A percentile compares a stretch with the other conserved stretches of the same genome.
Evolutionary conservation across 2,888 invertebrate species (phyloP).

Genomic region (Sarcophaga caerulescens): DNA sequence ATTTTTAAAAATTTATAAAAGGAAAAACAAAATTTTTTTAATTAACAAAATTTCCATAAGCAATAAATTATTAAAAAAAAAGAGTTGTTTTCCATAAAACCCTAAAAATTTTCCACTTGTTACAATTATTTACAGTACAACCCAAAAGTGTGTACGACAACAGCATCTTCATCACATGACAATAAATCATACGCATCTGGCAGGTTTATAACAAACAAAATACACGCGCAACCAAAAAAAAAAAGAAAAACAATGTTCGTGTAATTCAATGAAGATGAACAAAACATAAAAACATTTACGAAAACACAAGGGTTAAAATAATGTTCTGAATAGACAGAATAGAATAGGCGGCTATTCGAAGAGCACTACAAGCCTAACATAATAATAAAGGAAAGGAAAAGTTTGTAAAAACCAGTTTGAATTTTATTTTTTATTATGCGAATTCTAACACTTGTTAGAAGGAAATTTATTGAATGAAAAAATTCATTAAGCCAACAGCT

Average conservation of each 20-base stretch:
- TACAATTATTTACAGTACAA: conserved; percentile 25
- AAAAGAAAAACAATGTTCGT: conserved; percentile 9
- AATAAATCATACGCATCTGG: conserved; percentile 66
- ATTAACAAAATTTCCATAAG: no score
- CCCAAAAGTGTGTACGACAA: background rate
- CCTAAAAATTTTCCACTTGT: conserved; percentile 57
- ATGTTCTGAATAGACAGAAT: no score
- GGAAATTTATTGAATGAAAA: conserved; percentile 11
- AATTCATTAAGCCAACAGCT: conserved; percentile 2
- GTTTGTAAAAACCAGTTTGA: conserved; percentile 5
- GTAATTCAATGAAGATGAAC: conserved; percentile 38
- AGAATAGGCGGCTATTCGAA: conserved; percentile 2
- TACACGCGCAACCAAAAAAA: background rate
- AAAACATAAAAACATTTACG: conserved; percentile 2
- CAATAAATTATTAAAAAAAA: no score
- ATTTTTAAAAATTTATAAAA: no score
- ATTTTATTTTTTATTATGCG: background rate
- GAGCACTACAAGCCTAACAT: no score
- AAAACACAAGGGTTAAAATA: conserved; percentile 56
- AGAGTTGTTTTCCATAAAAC: conserved; percentile 23
- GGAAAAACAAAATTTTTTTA: no score
- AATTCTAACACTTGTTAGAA: conserved; percentile 55
- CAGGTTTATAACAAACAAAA: conserved; percentile 46
- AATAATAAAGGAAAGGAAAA: no score
- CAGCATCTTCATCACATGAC: conserved; percentile 46